Evolutionary conservation across 2,888 invertebrate species (phyloP), one percentile per base, ranked within the genome.

Genomic region (Caenorhabditis auriculariae): DNA sequence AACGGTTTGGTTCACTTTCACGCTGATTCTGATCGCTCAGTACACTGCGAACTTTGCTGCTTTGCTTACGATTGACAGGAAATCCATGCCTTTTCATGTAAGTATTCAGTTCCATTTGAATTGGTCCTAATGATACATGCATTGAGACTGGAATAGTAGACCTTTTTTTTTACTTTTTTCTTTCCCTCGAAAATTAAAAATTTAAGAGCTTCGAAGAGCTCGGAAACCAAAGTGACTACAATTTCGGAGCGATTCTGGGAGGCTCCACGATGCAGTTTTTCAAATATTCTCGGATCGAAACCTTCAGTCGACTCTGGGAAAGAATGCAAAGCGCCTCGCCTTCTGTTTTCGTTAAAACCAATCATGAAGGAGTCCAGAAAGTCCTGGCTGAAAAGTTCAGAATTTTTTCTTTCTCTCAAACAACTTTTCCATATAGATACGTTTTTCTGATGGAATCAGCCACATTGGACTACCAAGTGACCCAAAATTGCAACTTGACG

Each of bases 21-120:
- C 95, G 0, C 87, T 96, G 37, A 96, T 96, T 82, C 92, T 96
- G 82, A 91, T 98, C 61, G 93, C 94, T 0, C 96, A 96, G n/a
- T 96, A 96, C 85, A 96, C 96, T 9, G 96, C 96, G 17, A 91
- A 92, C 84, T 85, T 96, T 80, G 96, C 96, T 0, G 96, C 96
- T 1, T 94, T 96, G 83, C 87, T 96, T 41, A 96, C 96, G 0
- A 94, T 96, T 27, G 95, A 96, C 83, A 85, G 94, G 39, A 75
- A 75, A 54, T 71, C 63, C 1, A 70, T 93, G 35, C 76, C 76
- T 2, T 76, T 76, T 42, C 74, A 76, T 52, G 76, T 76, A 59
- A 48, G 51, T 38, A 42, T 19, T 23, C 35, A 15, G 9, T 24
- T 5, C 17, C 19, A 4, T 42, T 29, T 27, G 29, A 6, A 7